Conservation (phyloP, 2,797 vertebrate genomes). For the Aldrovandia affinis region DNA sequence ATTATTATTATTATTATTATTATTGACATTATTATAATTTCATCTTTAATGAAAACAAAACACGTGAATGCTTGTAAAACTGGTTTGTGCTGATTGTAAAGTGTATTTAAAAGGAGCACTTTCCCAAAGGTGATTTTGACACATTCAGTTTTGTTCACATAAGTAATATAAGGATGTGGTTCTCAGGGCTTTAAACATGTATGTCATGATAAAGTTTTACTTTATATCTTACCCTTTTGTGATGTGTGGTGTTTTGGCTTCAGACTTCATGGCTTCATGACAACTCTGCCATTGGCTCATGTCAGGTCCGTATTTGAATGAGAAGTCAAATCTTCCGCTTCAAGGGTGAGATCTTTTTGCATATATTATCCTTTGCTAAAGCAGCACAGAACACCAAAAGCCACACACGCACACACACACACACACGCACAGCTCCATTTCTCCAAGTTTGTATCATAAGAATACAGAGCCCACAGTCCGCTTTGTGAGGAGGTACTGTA, state of each 20-base stretch:
- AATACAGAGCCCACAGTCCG: too few relatives aligned
- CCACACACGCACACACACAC: too few relatives aligned
- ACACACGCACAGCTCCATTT: too few relatives aligned
- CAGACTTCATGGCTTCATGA: neutral
- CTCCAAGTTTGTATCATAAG: too few relatives aligned
- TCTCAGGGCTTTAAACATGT: constrained; percentile 83
- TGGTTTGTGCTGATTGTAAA: constrained; percentile 78
- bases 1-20: constrained; percentile 25
- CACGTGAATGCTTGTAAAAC: constrained; percentile 74
- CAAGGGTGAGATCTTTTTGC: too few relatives aligned
- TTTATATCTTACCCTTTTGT: constrained; percentile 69
- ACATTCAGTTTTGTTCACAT: constrained; percentile 78
- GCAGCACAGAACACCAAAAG: too few relatives aligned
- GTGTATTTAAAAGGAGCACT: constrained; percentile 78
- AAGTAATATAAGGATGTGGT: constrained; percentile 80
- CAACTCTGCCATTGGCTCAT: neutral
- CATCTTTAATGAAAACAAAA: constrained; percentile 49
- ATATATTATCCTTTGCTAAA: too few relatives aligned
- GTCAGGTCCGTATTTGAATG: neutral
- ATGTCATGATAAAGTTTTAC: constrained; percentile 82
- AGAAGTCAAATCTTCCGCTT: neutral
- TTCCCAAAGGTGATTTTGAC: constrained; percentile 74
- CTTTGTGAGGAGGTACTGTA: too few relatives aligned
- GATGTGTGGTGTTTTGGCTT: constrained; percentile 39
- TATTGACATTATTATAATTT: constrained; percentile 10